Base-by-base conservation (phyloP, 2,113 vertebrate genomes). In the Protobothrops flavoviridis region DNA sequence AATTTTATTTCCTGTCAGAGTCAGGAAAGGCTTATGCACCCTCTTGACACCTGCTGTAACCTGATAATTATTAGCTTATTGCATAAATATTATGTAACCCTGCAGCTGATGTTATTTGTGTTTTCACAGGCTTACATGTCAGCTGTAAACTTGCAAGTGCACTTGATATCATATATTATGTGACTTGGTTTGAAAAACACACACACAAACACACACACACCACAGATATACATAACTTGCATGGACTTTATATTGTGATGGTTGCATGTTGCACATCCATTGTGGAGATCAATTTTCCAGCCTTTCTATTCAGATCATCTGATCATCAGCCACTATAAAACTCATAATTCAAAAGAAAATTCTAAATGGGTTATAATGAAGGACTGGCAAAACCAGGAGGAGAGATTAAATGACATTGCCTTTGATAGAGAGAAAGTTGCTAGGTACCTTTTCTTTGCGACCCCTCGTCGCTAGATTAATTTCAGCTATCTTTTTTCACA, bases 401-500 rank as follows among this genome's bases (percentile, higher is more conserved):
- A 85, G 86, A 23, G 86, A 24, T 64, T 85, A 57, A 86, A 93
- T 81, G 85, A 69, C 61, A 89, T 61, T 93, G 55, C 92, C 92
- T 93, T 93, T 91, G 87, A 94, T 39, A 86, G 86, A n/a, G 43
- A 85, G 53, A 81, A 91, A 89, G 55, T 89, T 56, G 50, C 91
- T 69, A 89, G 55, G 56, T 93, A 10, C 1, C 91, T 1, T 64
- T 85, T 59, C 87, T 64, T 92, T 57, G 53, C 17, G 10, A 55
- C 53, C 26, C 56, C 69, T 61, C 29, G 33, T 87, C 48, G 21
- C 92, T 56, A 90, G 48, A 86, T 92, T 93, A 57, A 90, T 93
- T 94, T 94, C 91, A 45, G 45, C 94, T 95, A 94, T 90, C 90
- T 95, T 96, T 88, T 95, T 95, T 95, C 96, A 96, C 85, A 57